Evolutionary conservation across 1,140 invertebrate species (phyloP).

Genomic region (Brachionus manjavacas): DNA sequence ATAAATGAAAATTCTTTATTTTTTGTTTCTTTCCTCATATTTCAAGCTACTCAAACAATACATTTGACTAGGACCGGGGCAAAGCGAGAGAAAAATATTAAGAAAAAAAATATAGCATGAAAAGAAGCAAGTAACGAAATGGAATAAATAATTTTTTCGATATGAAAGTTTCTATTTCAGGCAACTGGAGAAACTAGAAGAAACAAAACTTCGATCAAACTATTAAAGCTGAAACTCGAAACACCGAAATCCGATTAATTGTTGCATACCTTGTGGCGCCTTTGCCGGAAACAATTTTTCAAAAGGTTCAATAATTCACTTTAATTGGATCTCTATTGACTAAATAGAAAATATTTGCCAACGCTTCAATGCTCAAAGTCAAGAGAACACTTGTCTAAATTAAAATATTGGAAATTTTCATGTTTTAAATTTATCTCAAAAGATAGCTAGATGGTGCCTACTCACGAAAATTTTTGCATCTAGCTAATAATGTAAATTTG

Average conservation of each 20-base stretch:
- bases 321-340: neutral
- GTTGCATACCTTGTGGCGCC: neutral
- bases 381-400: neutral
- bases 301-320: neutral
- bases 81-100: neutral
- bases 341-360: neutral
- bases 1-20: neutral
- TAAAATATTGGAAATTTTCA: neutral
- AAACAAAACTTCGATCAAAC: neutral
- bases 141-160: slow-evolving; percentile 1
- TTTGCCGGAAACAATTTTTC: neutral
- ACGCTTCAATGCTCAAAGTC: neutral
- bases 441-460: neutral
- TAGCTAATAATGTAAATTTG: slow-evolving; percentile 4
- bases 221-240: neutral
- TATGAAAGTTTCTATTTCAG: neutral
- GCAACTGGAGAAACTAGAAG: neutral
- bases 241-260: neutral
- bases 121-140: slow-evolving; percentile 11
- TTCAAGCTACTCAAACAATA: neutral
- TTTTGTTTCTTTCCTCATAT: neutral
- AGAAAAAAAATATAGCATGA: neutral
- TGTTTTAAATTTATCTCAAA: neutral
- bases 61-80: neutral
- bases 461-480: neutral